Evolutionary conservation across 2,797 vertebrate species (phyloP), one percentile per base, ranked within the genome.

Genomic region (Tympanoctomys barrerae): DNA sequence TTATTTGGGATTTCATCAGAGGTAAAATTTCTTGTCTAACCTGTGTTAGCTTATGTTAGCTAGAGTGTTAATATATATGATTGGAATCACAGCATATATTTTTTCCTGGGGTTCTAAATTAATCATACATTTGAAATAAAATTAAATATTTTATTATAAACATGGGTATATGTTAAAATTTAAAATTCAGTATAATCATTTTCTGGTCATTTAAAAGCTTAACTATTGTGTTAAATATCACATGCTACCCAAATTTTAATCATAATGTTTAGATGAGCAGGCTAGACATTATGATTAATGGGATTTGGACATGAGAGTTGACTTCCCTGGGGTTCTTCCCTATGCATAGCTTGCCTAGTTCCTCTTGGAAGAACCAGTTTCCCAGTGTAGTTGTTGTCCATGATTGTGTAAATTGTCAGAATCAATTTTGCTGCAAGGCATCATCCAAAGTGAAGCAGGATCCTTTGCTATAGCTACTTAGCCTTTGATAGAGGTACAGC

Each of bases 1-100:
- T 96, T 90, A 89, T 94, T 95, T 87, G 87, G 94, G 78, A 66
- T 46, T 93, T 91, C 54, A 78, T 54, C 80, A 89, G n/a, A 86
- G 42, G 93, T 95, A 85, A 93, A 88, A 94, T 97, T 93, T 84
- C 86, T 91, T 96, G 68, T 86, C 93, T 96, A 92, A 89, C 64
- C 80, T 2, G 0, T 33, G 70, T 90, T 79, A 66, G 87, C 39
- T 70, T 93, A 95, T 79, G 36, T 87, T 88, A 57, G 79, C 42
- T 87, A 91, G 87, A 92, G 94, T 95, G 81, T 83, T 94, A 42
- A 94, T 68, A 39, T 85, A 84, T 12, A 66, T 24, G 89, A 64
- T 54, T 92, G 75, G 66, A 81, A 86, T 94, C 5, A 66, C 80
- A 92, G 68, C 36, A 54, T 36, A 18, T 6, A 42, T 24, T 86